Base-by-base conservation (phyloP, 2,888 invertebrate genomes). In the Brenthis daphne region DNA sequence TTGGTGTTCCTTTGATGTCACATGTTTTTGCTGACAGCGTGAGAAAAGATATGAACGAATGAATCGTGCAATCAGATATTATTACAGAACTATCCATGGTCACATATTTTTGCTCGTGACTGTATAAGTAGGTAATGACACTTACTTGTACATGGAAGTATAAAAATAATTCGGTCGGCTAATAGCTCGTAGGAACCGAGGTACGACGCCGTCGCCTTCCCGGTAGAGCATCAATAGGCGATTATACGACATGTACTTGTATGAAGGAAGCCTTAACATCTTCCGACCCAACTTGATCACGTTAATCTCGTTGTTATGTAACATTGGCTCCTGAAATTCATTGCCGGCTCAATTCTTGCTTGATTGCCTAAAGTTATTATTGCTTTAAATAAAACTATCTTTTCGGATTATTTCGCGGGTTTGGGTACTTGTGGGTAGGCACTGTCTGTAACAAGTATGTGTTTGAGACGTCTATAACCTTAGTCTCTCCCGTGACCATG, bases 71-170 rank as follows among this genome's bases (percentile, higher is more conserved):
- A 24, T 24, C 24, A 24, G 20, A 20, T 24, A 24, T 24, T 24
- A 24, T 24, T 24, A 3, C 24, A 2, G 2, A 24, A 24, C 24
- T 24, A 3, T 20, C 20, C 1, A 20, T 20, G 20, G 20, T 24
- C 3, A 24, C 24, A 24, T 24, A 24, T 24, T 24, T 24, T 24
- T 3, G 24, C 24, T 3, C 24, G 24, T 24, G 24, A 24, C 24
- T 24, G 24, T 24, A 24, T 33, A 6, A 8, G 16, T 16, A 16
- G 33, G 5, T 3, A 33, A 20, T 5, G 13, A 20, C 37, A 81
- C 89, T 89, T 77, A 92, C 91, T 89, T 89, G 78, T 88, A 89
- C 89, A 88, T 88, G 2, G 90, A 89, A 0, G 88, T 87, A 77
- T 89, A 90, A 77, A 88, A 89, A 77, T 85, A 89, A 73, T 89